Conservation (phyloP, 2,113 vertebrate species). For the Lophotis ruficrista region DNA sequence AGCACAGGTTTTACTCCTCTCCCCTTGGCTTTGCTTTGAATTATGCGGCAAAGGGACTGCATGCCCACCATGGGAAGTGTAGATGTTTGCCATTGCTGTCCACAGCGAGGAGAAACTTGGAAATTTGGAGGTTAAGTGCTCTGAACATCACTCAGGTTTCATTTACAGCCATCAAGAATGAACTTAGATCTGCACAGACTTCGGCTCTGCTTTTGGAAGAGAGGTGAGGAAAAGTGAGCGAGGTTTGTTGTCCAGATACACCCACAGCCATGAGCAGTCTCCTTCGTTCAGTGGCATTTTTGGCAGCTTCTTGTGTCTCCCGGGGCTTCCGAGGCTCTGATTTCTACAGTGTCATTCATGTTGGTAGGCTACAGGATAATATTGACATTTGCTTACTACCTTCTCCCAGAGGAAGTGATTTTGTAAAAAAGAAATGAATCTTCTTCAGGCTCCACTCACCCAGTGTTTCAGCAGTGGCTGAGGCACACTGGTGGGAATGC, state of each 20-base stretch:
- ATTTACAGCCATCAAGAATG: not conserved
- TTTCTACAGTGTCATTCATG: not conserved
- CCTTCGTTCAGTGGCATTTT: not conserved
- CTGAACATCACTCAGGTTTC: fast-evolving
- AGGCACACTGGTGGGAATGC: conserved; percentile 20
- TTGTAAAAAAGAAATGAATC: not conserved
- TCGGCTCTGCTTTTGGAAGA: not conserved
- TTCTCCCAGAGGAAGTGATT: not conserved
- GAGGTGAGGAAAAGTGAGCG: not conserved
- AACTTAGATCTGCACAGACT: not conserved
- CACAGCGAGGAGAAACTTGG: not conserved
- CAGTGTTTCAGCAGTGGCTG: conserved; percentile 8
- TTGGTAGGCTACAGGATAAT: not conserved
- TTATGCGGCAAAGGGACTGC: fast-evolving
- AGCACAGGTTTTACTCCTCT: not conserved
- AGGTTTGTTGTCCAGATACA: not conserved
- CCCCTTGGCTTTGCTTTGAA: not conserved
- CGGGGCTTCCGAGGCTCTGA: not conserved
- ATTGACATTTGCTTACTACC: not conserved
- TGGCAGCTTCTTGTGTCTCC: not conserved
- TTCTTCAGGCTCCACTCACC: not conserved
- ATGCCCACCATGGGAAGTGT: fast-evolving
- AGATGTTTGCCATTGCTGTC: not conserved
- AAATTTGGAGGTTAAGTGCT: not conserved
- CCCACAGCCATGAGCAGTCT: not conserved